A percentile compares a stretch with the other conserved stretches of the same genome.
Conservation (phyloP, 2,113 vertebrate genomes). For the Sakesphorus luctuosus region DNA sequence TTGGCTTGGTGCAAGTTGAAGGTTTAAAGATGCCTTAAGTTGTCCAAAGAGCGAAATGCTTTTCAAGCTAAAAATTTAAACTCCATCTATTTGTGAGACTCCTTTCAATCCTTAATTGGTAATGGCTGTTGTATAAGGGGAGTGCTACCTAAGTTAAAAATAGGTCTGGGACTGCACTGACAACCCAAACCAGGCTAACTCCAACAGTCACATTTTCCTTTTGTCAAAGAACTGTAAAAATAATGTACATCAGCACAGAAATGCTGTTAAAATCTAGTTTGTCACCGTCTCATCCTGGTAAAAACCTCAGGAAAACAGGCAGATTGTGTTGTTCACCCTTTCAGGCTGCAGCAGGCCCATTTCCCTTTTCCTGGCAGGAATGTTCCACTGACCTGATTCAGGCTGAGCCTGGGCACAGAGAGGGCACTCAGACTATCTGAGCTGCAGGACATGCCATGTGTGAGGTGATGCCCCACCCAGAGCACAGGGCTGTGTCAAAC, state of each 20-base stretch:
- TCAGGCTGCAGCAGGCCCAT: not conserved
- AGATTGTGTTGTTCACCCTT: rapidly evolving
- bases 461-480: not conserved
- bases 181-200: not conserved
- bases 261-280: not conserved
- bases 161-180: not conserved
- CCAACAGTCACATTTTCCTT: not conserved
- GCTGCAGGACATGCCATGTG: not conserved
- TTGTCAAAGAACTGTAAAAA: not conserved
- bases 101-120: slow-evolving; percentile 26
- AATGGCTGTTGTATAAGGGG: not conserved
- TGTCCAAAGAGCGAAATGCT: not conserved
- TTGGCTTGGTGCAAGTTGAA: not conserved
- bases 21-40: not conserved
- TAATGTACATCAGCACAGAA: not conserved
- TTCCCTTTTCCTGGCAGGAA: not conserved
- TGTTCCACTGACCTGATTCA: not conserved
- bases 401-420: not conserved
- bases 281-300: not conserved
- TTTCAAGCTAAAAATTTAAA: not conserved
- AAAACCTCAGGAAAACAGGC: not conserved
- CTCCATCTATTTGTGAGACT: not conserved
- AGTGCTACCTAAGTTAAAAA: slow-evolving; percentile 20
- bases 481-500: not conserved
- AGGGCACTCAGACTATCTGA: not conserved